phyloP scores from a whole-genome alignment of 2,888 invertebrate species.

The Saturnia japonica region DNA sequence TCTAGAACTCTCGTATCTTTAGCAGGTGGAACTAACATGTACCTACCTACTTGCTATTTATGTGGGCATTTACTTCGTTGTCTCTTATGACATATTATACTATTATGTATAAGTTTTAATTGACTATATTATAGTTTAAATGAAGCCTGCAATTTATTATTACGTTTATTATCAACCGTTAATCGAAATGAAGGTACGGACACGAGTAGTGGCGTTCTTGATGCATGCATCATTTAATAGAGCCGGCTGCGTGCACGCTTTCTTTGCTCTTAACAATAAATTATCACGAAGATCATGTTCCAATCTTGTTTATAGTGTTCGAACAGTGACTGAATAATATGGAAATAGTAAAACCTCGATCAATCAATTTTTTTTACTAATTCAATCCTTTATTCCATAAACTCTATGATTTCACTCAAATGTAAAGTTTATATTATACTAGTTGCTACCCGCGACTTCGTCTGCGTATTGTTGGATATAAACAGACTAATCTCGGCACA shows the following conservation, averaged over 20 bases:
- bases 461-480: too few species aligned
- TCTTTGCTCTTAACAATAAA: conserved; percentile 68
- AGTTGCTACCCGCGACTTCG: too few species aligned
- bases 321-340: conserved; percentile 58
- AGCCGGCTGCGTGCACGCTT: conserved; percentile 60
- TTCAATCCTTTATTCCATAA: background rate
- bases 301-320: conserved; percentile 62
- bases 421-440: background rate
- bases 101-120: conserved; percentile 10
- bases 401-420: background rate
- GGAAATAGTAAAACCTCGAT: conserved; percentile 51
- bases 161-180: conserved; percentile 49
- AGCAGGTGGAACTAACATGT: conserved; percentile 3
- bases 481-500: too few species aligned
- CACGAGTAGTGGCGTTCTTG: conserved; percentile 43
- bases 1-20: background rate
- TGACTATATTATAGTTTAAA: conserved; percentile 9
- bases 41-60: background rate
- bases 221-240: conserved; percentile 61
- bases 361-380: background rate
- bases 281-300: conserved; percentile 77
- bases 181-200: conserved; percentile 40
- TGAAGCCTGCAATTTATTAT: conserved; percentile 18
- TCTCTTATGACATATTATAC: conserved; percentile 1
- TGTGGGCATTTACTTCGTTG: background rate